Evolutionary conservation across 2,797 vertebrate species (phyloP).

Genomic region (Propithecus perrieri): DNA sequence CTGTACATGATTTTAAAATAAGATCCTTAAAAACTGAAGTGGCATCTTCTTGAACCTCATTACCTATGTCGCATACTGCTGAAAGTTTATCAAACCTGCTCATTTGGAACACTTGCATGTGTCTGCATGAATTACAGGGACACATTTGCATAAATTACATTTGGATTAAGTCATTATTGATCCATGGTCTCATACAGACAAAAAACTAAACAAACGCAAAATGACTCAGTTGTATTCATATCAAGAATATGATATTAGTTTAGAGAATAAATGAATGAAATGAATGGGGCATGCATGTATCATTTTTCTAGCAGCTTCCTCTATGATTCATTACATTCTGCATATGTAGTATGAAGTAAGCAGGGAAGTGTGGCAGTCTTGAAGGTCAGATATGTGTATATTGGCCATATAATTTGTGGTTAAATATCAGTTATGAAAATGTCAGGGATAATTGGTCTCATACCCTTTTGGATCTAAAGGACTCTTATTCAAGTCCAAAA

Average conservation of each 20-base stretch:
- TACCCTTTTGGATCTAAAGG: background rate
- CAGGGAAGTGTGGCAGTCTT: background rate
- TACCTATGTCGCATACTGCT: background rate
- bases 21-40: background rate
- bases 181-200: background rate
- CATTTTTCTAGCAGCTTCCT: background rate
- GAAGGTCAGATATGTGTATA: background rate
- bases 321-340: background rate
- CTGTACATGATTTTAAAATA: background rate
- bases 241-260: background rate
- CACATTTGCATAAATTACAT: background rate
- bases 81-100: background rate
- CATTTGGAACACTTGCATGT: background rate
- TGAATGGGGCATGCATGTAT: rapidly evolving
- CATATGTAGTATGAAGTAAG: background rate
- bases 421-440: background rate
- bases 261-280: background rate
- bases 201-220: background rate
- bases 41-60: background rate
- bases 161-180: background rate
- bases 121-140: background rate
- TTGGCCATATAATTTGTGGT: background rate
- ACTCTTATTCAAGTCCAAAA: background rate
- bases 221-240: background rate
- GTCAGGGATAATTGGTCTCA: background rate